Evolutionary conservation across 2,888 invertebrate species (phyloP).

Genomic region (Amaurobius ferox): DNA sequence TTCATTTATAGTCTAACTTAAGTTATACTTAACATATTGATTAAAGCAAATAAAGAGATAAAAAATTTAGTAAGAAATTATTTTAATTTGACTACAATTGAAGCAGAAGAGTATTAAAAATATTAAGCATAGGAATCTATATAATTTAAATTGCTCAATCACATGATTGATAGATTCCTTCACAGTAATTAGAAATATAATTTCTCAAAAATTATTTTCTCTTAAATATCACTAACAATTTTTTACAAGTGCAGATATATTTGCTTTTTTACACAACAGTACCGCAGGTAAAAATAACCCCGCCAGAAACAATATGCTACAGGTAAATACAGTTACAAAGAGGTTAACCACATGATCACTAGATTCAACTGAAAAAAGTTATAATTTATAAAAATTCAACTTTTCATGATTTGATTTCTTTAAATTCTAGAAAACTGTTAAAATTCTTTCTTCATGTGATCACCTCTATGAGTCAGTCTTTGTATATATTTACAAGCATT

Average conservation of each 20-base stretch:
- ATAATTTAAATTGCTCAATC: slow-evolving; percentile 42
- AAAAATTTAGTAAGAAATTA: slow-evolving; percentile 59
- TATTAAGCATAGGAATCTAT: slow-evolving; percentile 63
- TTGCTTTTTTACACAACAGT: slow-evolving; percentile 60
- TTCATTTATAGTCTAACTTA: too few relatives aligned
- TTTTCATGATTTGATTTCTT: neutral
- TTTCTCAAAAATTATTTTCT: slow-evolving; percentile 64
- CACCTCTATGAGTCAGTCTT: slow-evolving; percentile 19
- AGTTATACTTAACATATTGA: too few relatives aligned
- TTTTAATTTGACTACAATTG: slow-evolving; percentile 71
- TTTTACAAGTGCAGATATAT: slow-evolving; percentile 66
- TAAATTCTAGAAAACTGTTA: slow-evolving; percentile 4
- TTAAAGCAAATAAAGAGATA: slow-evolving; percentile 14
- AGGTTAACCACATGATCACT: slow-evolving; percentile 22
- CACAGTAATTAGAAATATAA: slow-evolving; percentile 68
- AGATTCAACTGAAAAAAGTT: neutral
- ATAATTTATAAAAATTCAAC: slow-evolving; percentile 1
- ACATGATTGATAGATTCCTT: slow-evolving; percentile 38
- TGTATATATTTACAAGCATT: slow-evolving; percentile 57
- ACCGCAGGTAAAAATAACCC: slow-evolving; percentile 57
- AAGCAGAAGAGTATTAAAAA: slow-evolving; percentile 69
- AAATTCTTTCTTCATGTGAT: slow-evolving; percentile 1
- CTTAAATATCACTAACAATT: slow-evolving; percentile 68
- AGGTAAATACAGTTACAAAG: slow-evolving; percentile 39
- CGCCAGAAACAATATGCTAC: slow-evolving; percentile 53